Evolutionary conservation across 2,113 vertebrate species (phyloP), one percentile per base, ranked within the genome.

Genomic region (Brienomyrus brachyistius): DNA sequence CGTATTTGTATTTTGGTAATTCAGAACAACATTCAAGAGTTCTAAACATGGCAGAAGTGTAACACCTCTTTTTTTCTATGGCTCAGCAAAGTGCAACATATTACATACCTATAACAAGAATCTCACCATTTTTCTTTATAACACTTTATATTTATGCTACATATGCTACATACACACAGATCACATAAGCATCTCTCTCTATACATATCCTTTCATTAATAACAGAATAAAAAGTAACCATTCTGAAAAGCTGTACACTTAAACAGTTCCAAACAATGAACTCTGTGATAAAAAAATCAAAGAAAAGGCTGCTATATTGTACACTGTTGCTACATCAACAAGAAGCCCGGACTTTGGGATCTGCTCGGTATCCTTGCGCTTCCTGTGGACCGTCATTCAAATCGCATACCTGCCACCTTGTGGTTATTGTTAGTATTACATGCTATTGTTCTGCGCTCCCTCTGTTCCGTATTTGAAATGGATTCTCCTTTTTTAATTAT

Each of bases 21-120:
- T 85, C 83, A 50, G 83, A 51, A 86, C 43, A 86, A 86, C 83
- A 86, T 86, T 86, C 83, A 86, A 15, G 21, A 48, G 48, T 48
- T 48, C 9, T 50, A 87, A 87, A 87, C 40, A 87, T 84, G 82
- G 45, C 82, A 84, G 74, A 80, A 8, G 31, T 80, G 31, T 23
- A 84, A 47, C 10, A 48, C 21, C 43, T 84, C 45, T 84, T 21
- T 82, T 19, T 23, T 23, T 40, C 40, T 84, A 84, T 47, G 17
- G 40, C 82, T 47, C 40, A 84, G 43, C 8, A 4, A 84, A 48
- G 40, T 84, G 45, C 74, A 80, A 80, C 74, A 80, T n/a, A 47
- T n/a, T 82, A 23, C 43, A 84, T n/a, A 48, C 21, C 21, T 10
- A 40, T n/a, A n/a, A 23, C 13, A 84, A 48, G 23, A 84, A 84